These are phyloP conservation scores for Acipenser oxyrinchus DNA, from an alignment of 2,797 vertebrate species.

Conservation along the genomic window DNA sequence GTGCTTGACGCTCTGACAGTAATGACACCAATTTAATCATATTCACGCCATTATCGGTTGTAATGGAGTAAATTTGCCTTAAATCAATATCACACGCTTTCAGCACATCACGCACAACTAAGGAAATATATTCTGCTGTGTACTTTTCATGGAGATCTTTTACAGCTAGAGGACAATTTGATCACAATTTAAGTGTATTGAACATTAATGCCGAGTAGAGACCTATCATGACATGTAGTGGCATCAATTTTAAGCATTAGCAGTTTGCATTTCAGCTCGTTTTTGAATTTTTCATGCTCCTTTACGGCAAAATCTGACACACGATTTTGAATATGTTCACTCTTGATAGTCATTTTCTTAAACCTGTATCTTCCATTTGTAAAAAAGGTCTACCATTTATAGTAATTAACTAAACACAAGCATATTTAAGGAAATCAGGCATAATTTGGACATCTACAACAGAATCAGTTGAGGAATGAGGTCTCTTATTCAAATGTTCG, in stretches of 20 bases:
- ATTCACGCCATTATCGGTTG: constrained; percentile 4
- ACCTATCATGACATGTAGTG: background rate
- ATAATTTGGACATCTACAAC: background rate
- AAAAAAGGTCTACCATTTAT: constrained; percentile 14
- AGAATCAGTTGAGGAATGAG: background rate
- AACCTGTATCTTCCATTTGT: constrained; percentile 16
- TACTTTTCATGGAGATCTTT: constrained; percentile 11
- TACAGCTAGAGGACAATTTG: constrained; percentile 12
- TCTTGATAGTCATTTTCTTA: constrained; percentile 14
- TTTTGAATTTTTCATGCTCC: constrained; percentile 12
- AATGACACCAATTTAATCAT: background rate
- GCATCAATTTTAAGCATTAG: constrained; percentile 18
- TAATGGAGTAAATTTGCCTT: constrained; percentile 18
- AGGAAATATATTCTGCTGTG: constrained; percentile 10
- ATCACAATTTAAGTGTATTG: constrained; percentile 17
- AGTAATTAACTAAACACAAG: constrained; percentile 17
- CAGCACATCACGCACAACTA: constrained; percentile 15
- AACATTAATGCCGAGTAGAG: constrained; percentile 14
- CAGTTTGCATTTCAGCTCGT: constrained; percentile 15
- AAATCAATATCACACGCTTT: constrained; percentile 12
- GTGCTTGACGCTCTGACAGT: background rate
- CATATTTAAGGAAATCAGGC: constrained; percentile 12
- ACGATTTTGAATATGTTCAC: constrained; percentile 3
- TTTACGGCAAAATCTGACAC: constrained; percentile 10
- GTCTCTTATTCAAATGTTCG: constrained; percentile 2